Evolutionary conservation across 2,888 invertebrate species (phyloP).

Genomic region (Ypsolopha scabrella): DNA sequence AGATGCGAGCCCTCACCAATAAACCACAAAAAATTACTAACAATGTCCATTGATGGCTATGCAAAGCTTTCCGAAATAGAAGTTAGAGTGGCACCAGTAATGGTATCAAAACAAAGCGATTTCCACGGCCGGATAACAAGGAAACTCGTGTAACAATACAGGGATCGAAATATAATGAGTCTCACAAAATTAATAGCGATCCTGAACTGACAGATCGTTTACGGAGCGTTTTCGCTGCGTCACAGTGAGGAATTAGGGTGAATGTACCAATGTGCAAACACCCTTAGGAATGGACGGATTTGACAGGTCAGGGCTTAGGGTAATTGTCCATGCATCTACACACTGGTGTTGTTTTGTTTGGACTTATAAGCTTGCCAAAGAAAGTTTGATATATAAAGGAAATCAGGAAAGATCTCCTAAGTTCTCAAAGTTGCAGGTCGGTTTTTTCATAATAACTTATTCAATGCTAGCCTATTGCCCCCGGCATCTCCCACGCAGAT

Average conservation of each 20-base stretch:
- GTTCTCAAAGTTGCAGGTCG: no score
- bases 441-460: no score
- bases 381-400: no score
- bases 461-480: no score
- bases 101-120: neutral
- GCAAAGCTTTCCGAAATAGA: neutral
- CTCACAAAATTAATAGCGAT: slow-evolving; percentile 56
- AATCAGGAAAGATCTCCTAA: no score
- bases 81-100: neutral
- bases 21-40: neutral
- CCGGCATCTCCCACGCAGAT: no score
- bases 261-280: neutral
- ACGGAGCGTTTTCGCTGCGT: slow-evolving; percentile 43
- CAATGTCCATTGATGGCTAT: neutral
- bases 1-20: neutral
- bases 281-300: neutral
- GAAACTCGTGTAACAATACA: neutral
- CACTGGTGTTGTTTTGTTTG: neutral
- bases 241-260: slow-evolving; percentile 45
- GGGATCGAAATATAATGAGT: slow-evolving; percentile 43
- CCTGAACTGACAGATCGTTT: slow-evolving; percentile 55
- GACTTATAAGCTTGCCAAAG: neutral
- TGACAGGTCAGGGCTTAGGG: slow-evolving; percentile 4
- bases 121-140: neutral
- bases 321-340: neutral